These are phyloP conservation scores for Rhynchonycteris naso DNA, from an alignment of 2,797 vertebrate genomes.

Conservation along the genomic window DNA sequence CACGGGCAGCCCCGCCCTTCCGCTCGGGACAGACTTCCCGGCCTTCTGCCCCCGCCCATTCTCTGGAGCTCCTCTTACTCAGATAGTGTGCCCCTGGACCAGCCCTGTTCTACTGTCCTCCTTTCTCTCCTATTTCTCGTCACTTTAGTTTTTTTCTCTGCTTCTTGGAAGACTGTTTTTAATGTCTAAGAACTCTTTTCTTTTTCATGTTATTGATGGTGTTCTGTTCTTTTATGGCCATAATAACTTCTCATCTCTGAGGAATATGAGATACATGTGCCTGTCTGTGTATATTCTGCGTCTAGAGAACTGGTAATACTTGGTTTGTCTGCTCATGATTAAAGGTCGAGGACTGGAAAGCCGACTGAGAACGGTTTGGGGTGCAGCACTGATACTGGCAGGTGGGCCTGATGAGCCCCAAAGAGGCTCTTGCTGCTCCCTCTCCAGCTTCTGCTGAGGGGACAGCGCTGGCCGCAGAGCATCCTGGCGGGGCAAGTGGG, in stretches of 20 bases:
- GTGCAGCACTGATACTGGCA: neutral
- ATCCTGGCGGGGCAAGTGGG: neutral
- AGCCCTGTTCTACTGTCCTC: neutral
- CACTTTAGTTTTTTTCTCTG: neutral
- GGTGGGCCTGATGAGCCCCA: neutral
- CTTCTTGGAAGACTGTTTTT: slow-evolving; percentile 29
- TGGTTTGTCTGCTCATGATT: neutral
- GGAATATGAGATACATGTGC: neutral
- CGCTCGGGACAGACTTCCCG: neutral
- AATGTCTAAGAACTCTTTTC: slow-evolving; percentile 32
- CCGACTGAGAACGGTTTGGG: neutral
- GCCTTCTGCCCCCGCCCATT: neutral
- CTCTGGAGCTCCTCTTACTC: neutral
- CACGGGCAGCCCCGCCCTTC: neutral
- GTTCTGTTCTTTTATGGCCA: neutral
- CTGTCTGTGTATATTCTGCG: neutral
- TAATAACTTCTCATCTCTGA: neutral
- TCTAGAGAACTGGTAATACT: neutral
- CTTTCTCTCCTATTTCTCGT: neutral
- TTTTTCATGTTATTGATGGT: slow-evolving; percentile 46
- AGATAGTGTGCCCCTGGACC: neutral
- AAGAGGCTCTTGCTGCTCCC: neutral
- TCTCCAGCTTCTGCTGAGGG: neutral
- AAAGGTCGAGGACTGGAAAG: neutral
- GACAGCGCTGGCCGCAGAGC: neutral